These are phyloP conservation scores for Gasterosteus nipponicus DNA, from an alignment of 2,113 vertebrate species.

Conservation along the genomic window DNA sequence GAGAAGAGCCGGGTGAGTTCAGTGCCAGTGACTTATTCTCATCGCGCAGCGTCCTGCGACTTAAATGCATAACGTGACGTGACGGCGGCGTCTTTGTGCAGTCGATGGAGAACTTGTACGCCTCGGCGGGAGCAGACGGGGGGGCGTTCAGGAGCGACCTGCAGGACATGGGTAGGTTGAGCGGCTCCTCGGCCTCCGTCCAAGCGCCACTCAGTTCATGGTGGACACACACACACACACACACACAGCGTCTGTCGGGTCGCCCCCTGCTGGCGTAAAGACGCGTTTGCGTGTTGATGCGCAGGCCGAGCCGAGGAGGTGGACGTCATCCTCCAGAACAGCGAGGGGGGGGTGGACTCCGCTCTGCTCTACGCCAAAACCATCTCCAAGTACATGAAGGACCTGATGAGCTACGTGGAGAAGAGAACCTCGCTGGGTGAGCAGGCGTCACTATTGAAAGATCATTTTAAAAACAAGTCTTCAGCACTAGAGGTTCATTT, in stretches of 20 bases:
- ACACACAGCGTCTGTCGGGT: background rate
- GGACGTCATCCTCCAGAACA: constrained; percentile 90
- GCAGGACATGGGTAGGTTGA: constrained; percentile 74
- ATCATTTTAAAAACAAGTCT: too few relatives aligned
- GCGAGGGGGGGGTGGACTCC: constrained; percentile 90
- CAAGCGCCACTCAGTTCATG: background rate
- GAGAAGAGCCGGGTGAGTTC: constrained; percentile 91
- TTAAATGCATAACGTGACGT: background rate
- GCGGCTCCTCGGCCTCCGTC: background rate
- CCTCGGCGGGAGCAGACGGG: constrained; percentile 73
- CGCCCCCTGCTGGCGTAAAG: constrained; percentile 5
- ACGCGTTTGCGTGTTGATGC: constrained; percentile 35
- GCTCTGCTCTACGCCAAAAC: constrained; percentile 91
- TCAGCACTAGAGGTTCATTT: too few relatives aligned
- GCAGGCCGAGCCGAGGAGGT: constrained; percentile 84
- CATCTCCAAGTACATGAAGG: constrained; percentile 97
- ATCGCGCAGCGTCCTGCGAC: background rate
- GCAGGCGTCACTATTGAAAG: constrained; percentile 16
- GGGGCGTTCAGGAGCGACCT: constrained; percentile 65
- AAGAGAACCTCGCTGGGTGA: constrained; percentile 87
- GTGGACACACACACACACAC: background rate
- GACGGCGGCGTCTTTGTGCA: constrained; percentile 62
- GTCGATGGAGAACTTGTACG: constrained; percentile 91
- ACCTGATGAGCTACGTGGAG: constrained; percentile 90
- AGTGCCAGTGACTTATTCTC: background rate